Evolutionary conservation across 2,113 vertebrate species (phyloP).

Genomic region (Poeciliopsis retropinna): DNA sequence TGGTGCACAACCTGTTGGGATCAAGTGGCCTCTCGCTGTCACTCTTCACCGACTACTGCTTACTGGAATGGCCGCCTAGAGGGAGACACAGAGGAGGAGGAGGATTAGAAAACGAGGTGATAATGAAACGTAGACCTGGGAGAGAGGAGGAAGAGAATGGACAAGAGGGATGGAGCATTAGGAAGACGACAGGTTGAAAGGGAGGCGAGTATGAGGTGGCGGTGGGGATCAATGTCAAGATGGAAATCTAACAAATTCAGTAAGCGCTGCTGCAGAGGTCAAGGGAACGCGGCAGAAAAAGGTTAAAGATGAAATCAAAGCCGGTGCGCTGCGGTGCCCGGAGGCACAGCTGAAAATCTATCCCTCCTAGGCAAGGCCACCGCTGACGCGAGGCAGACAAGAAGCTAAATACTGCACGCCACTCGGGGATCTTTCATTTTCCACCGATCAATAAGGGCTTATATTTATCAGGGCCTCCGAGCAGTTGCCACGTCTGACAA

Average conservation of each 20-base stretch:
- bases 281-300: slow-evolving; percentile 93
- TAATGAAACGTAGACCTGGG: slow-evolving; percentile 75
- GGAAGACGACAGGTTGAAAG: slow-evolving; percentile 52
- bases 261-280: slow-evolving; percentile 91
- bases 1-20: slow-evolving; percentile 90
- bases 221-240: slow-evolving; percentile 43
- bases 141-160: slow-evolving; percentile 29
- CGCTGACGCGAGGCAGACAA: slow-evolving; percentile 91
- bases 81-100: slow-evolving; percentile 34
- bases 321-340: slow-evolving; percentile 73
- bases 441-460: slow-evolving; percentile 99
- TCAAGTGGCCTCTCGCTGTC: slow-evolving; percentile 82
- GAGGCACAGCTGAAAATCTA: slow-evolving; percentile 93
- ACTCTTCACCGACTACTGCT: slow-evolving; percentile 65
- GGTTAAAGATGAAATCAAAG: slow-evolving; percentile 99
- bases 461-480: slow-evolving; percentile 99
- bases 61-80: slow-evolving; percentile 67
- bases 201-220: slow-evolving; percentile 16
- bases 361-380: slow-evolving; percentile 92
- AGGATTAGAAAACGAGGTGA: slow-evolving; percentile 43
- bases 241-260: slow-evolving; percentile 87
- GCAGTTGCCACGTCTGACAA: slow-evolving; percentile 99
- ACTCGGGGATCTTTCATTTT: slow-evolving; percentile 99
- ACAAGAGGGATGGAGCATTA: slow-evolving; percentile 56
- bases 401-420: slow-evolving; percentile 98